Percentiles rank a stretch among this genome's conserved stretches.
phyloP scores from a whole-genome alignment of 2,888 invertebrate species.

The Phlogophora meticulosa region DNA sequence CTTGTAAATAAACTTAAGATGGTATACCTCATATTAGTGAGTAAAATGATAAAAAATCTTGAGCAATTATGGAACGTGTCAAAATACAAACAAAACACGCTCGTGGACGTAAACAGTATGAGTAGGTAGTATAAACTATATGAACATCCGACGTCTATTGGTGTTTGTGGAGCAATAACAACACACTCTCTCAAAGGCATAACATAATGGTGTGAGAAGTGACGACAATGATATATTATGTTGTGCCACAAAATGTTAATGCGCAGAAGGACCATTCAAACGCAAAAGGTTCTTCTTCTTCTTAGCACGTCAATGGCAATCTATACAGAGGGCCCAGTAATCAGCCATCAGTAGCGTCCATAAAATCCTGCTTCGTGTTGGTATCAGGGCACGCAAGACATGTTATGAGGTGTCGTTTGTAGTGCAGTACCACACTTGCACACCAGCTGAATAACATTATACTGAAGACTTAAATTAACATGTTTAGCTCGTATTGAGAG shows the following conservation, averaged over 20 bases:
- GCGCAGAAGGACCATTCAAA: constrained; percentile 22
- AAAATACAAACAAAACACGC: constrained; percentile 41
- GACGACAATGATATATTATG: constrained; percentile 25
- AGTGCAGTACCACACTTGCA: too few species aligned
- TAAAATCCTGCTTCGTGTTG: too few species aligned
- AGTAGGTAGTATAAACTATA: not conserved
- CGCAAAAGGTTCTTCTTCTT: too few species aligned
- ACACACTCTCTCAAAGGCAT: constrained; percentile 37
- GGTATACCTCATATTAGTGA: not conserved
- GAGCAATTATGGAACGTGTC: not conserved
- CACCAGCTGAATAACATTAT: too few species aligned
- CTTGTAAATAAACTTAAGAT: too few species aligned
- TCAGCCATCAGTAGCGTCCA: too few species aligned
- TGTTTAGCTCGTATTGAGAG: too few species aligned
- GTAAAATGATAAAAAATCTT: not conserved
- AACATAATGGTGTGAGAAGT: constrained; percentile 22
- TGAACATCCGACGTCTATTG: constrained; percentile 21
- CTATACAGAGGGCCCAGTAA: too few species aligned
- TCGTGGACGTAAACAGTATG: constrained; percentile 12
- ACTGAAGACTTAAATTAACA: too few species aligned
- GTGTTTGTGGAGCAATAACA: constrained; percentile 39
- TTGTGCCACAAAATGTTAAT: not conserved
- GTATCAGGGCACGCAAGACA: too few species aligned
- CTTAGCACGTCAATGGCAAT: too few species aligned
- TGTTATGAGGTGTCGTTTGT: too few species aligned